A percentile compares a stretch with the other conserved stretches of the same genome.
These are phyloP conservation scores for Colletes collaris DNA, from an alignment of 2,888 invertebrate species.

Conservation along the genomic window DNA sequence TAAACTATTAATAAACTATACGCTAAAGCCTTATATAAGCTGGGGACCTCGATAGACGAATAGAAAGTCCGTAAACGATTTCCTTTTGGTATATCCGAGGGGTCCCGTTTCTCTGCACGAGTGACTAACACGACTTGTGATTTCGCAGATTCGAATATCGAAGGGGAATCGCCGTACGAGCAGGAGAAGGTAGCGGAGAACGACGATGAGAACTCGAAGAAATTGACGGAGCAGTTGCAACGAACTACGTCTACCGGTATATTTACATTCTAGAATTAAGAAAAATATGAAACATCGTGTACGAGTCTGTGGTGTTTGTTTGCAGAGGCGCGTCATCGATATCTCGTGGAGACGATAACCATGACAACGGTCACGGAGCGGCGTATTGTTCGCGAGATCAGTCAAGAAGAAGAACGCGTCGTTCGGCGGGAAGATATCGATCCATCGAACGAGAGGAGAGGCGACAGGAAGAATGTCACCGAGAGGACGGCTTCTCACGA, in stretches of 20 bases:
- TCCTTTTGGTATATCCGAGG: no score
- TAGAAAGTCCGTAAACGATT: no score
- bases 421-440: conserved; percentile 25
- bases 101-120: neutral
- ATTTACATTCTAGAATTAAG: no score
- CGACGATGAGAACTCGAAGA: conserved; percentile 68
- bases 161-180: neutral
- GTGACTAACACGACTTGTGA: neutral
- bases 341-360: conserved; percentile 88
- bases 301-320: neutral
- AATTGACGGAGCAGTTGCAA: conserved; percentile 75
- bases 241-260: conserved; percentile 72
- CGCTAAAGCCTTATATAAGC: no score
- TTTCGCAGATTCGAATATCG: conserved; percentile 16
- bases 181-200: neutral
- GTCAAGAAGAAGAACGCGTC: conserved; percentile 74
- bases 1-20: no score
- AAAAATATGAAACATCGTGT: no score
- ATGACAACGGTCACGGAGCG: conserved; percentile 88
- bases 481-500: conserved; percentile 1
- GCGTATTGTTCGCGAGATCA: conserved; percentile 85
- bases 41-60: no score
- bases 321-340: conserved; percentile 83
- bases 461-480: conserved; percentile 10
- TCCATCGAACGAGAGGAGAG: neutral